Evolutionary conservation across 2,888 invertebrate species (phyloP).

Genomic region (Carcina quercana): DNA sequence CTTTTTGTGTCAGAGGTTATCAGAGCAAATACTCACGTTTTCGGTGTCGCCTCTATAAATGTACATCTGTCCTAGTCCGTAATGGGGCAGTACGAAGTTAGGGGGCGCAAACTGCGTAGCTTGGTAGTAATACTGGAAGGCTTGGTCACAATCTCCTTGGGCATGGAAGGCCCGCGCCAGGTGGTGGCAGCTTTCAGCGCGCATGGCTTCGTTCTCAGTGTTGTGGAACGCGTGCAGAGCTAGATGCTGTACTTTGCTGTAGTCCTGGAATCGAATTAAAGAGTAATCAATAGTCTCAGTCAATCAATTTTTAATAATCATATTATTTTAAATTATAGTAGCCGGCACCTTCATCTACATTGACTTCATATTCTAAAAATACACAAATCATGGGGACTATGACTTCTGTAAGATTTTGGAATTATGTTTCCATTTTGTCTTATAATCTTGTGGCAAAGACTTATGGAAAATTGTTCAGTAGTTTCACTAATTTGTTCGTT

Average conservation of each 20-base stretch:
- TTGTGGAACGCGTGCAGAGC: slow-evolving; percentile 98
- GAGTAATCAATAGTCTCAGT: too few relatives aligned
- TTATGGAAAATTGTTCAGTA: too few relatives aligned
- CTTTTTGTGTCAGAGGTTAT: too few relatives aligned
- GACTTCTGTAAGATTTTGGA: too few relatives aligned
- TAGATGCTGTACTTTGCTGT: slow-evolving; percentile 95
- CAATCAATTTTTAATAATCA: too few relatives aligned
- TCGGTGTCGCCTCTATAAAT: slow-evolving; percentile 97
- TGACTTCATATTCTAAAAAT: too few relatives aligned
- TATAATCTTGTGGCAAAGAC: too few relatives aligned
- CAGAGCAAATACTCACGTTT: slow-evolving; percentile 77
- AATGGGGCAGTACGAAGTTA: slow-evolving; percentile 96
- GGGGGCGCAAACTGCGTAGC: slow-evolving; percentile 98
- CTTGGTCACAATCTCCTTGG: slow-evolving; percentile 95
- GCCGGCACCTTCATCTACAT: too few relatives aligned
- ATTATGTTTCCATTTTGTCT: too few relatives aligned
- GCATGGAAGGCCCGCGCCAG: slow-evolving; percentile 97
- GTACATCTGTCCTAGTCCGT: slow-evolving; percentile 99
- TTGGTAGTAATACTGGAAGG: slow-evolving; percentile 99
- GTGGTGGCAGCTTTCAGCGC: slow-evolving; percentile 99
- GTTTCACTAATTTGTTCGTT: too few relatives aligned
- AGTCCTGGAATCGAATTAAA: slow-evolving; percentile 76
- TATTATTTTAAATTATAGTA: too few relatives aligned
- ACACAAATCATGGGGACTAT: too few relatives aligned
- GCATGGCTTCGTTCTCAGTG: slow-evolving; percentile 99